These are phyloP conservation scores for Drosophila busckii DNA, from an alignment of 1,140 invertebrate genomes.

Conservation along the genomic window DNA sequence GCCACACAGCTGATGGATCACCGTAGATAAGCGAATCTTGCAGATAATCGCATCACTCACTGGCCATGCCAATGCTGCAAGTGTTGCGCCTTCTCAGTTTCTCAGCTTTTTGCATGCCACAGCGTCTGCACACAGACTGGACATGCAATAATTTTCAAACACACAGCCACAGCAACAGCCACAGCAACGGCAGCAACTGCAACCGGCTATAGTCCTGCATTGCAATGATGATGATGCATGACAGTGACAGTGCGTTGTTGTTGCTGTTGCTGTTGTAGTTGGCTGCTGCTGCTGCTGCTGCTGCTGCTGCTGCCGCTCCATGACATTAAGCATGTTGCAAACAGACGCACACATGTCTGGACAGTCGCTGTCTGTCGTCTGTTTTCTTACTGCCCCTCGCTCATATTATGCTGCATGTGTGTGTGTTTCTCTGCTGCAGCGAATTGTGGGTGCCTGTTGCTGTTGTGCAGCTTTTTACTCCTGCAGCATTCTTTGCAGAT, in stretches of 20 bases:
- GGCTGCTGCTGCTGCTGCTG: slow-evolving; percentile 31
- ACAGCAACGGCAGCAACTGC: slow-evolving; percentile 15
- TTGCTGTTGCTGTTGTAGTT: slow-evolving; percentile 26
- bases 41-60: slow-evolving; percentile 78
- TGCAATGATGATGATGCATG: slow-evolving; percentile 67
- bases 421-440: slow-evolving; percentile 42
- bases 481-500: slow-evolving; percentile 47
- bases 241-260: slow-evolving; percentile 73
- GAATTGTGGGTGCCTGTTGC: slow-evolving; percentile 73
- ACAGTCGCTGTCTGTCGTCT: slow-evolving; percentile 36
- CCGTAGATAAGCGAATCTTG: slow-evolving; percentile 78
- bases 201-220: slow-evolving; percentile 20
- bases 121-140: slow-evolving; percentile 30
- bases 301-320: slow-evolving; percentile 45
- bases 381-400: slow-evolving; percentile 21
- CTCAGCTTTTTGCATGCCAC: slow-evolving; percentile 44
- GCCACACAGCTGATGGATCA: slow-evolving; percentile 69
- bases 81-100: slow-evolving; percentile 49
- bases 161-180: slow-evolving; percentile 23
- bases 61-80: slow-evolving; percentile 49
- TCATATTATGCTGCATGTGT: too few species aligned
- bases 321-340: slow-evolving; percentile 76
- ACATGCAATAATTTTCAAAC: slow-evolving; percentile 76
- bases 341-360: slow-evolving; percentile 58
- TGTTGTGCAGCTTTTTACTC: too few species aligned